These are phyloP conservation scores for Atta cephalotes DNA, from an alignment of 1,140 invertebrate genomes.

Conservation along the genomic window DNA sequence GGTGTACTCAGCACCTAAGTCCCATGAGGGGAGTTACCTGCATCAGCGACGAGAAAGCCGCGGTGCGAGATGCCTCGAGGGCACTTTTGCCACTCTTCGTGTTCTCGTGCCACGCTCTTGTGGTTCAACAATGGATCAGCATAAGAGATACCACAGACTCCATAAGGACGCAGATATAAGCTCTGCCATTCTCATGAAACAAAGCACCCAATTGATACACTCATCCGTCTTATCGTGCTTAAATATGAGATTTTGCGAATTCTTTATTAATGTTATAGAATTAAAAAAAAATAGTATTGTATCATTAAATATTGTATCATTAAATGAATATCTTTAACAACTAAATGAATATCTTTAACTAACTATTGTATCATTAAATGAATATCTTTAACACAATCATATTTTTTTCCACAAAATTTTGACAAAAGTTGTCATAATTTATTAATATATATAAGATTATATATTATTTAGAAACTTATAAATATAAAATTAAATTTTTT, in stretches of 20 bases:
- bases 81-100: conserved; percentile 81
- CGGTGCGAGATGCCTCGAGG: conserved; percentile 78
- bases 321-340: neutral
- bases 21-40: conserved; percentile 75
- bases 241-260: neutral
- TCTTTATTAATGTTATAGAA: neutral
- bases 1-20: conserved; percentile 72
- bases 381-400: neutral
- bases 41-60: conserved; percentile 71
- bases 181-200: conserved; percentile 34
- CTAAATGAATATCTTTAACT: neutral
- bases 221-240: neutral
- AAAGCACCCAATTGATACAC: conserved; percentile 42
- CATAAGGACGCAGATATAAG: conserved; percentile 50
- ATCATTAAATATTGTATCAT: neutral
- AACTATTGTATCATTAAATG: neutral
- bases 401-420: neutral
- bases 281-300: neutral
- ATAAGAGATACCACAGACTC: conserved; percentile 58
- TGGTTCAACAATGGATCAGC: conserved; percentile 74
- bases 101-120: conserved; percentile 74
- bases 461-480: too few relatives aligned
- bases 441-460: too few relatives aligned
- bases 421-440: neutral
- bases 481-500: too few relatives aligned